Percentiles rank a stretch among this genome's conserved stretches.
These are phyloP conservation scores for Drymonia ruficornis DNA, from an alignment of 2,888 invertebrate genomes.

Conservation along the genomic window DNA sequence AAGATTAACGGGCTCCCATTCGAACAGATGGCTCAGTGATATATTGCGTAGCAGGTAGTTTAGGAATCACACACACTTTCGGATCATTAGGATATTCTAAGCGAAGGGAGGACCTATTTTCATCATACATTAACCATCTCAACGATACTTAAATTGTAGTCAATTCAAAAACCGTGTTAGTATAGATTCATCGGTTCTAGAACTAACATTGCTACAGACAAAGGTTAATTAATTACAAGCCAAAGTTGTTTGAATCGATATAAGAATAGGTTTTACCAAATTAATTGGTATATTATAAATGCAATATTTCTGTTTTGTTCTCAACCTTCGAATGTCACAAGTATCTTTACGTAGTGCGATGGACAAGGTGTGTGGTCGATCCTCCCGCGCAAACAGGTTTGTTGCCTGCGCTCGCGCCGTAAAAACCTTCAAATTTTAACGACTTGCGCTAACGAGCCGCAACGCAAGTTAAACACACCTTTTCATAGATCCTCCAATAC, in stretches of 20 bases:
- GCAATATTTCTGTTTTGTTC: no score
- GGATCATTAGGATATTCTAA: not conserved
- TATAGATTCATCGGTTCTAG: no score
- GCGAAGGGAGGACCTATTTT: not conserved
- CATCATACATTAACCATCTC: no score
- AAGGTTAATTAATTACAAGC: no score
- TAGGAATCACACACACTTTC: conserved; percentile 1
- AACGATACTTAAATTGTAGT: conserved; percentile 26
- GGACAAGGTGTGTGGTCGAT: conserved; percentile 60
- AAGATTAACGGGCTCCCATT: conserved; percentile 4
- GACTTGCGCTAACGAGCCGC: conserved; percentile 56
- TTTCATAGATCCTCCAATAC: conserved; percentile 50
- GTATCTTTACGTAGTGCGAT: conserved; percentile 29
- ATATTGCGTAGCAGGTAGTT: conserved; percentile 1
- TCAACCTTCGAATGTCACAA: no score
- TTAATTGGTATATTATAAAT: no score
- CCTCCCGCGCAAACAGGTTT: conserved; percentile 66
- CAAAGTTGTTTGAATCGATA: no score
- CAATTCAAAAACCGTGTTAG: conserved; percentile 28
- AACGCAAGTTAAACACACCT: conserved; percentile 27
- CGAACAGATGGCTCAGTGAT: conserved; percentile 18
- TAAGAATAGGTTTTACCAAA: no score
- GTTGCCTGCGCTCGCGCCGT: conserved; percentile 49
- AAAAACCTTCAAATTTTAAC: conserved; percentile 74
- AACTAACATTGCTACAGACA: no score